These are phyloP conservation scores for Isichthys henryi DNA, from an alignment of 2,113 vertebrate species.

Conservation along the genomic window DNA sequence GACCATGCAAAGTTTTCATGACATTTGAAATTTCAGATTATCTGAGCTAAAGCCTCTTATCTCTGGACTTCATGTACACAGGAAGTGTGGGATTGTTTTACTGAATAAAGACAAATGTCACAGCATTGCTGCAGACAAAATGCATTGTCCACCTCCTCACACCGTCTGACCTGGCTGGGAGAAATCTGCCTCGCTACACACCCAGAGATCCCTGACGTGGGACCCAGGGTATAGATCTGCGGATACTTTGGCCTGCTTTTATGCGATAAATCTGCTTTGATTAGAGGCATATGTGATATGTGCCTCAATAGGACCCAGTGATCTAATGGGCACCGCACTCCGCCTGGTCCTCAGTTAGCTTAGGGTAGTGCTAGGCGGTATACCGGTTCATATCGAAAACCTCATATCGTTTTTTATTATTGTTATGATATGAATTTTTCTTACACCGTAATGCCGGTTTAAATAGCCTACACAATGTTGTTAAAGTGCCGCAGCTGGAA, in stretches of 20 bases:
- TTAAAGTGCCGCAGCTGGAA: too few species aligned
- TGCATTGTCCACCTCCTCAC: background rate
- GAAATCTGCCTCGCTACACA: background rate
- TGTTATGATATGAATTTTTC: too few species aligned
- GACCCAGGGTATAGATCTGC: too few species aligned
- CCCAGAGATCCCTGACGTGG: background rate
- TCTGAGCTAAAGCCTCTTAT: background rate
- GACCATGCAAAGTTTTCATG: background rate
- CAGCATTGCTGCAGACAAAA: background rate
- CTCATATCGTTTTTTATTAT: too few species aligned
- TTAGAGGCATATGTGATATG: too few species aligned
- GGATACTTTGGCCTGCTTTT: too few species aligned
- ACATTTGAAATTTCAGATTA: background rate
- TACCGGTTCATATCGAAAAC: too few species aligned
- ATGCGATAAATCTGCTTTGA: too few species aligned
- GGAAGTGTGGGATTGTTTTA: background rate
- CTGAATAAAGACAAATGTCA: background rate
- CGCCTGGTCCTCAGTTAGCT: background rate
- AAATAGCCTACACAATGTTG: too few species aligned
- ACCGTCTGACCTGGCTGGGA: background rate
- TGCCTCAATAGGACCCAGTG: background rate
- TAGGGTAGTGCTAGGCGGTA: background rate
- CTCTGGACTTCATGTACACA: background rate
- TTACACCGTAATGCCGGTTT: too few species aligned
- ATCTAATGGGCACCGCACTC: background rate